These are phyloP conservation scores for Microctonus hyperodae DNA, from an alignment of 2,888 invertebrate species.

Conservation along the genomic window DNA sequence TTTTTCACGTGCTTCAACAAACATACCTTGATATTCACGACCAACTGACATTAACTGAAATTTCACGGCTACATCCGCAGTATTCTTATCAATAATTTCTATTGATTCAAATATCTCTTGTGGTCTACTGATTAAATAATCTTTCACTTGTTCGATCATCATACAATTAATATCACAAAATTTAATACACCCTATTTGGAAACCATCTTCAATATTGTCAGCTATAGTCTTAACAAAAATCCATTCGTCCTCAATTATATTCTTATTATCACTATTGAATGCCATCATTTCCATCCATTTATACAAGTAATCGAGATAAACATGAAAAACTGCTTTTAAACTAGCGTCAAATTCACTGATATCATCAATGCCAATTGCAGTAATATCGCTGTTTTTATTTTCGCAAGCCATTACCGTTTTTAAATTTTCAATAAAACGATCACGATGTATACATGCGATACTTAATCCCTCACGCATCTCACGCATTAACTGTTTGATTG, in stretches of 20 bases:
- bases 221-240: conserved; percentile 81
- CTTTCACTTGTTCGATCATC: conserved; percentile 65
- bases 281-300: conserved; percentile 79
- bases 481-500: conserved; percentile 86
- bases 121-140: conserved; percentile 63
- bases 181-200: conserved; percentile 75
- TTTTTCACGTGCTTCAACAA: conserved; percentile 80
- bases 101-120: conserved; percentile 52
- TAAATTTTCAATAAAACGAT: conserved; percentile 76
- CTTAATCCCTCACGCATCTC: conserved; percentile 90
- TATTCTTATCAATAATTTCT: conserved; percentile 41
- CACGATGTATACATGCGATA: conserved; percentile 82
- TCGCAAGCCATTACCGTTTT: conserved; percentile 67
- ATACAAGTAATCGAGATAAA: conserved; percentile 87
- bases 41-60: conserved; percentile 72
- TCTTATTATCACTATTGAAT: conserved; percentile 73
- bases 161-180: conserved; percentile 71
- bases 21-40: conserved; percentile 80
- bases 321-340: conserved; percentile 76
- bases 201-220: conserved; percentile 78
- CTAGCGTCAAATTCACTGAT: conserved; percentile 80
- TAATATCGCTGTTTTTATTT: conserved; percentile 43
- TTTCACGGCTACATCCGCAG: conserved; percentile 53
- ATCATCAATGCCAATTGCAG: conserved; percentile 59
- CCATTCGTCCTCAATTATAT: conserved; percentile 88